Evolutionary conservation across 2,888 invertebrate species (phyloP).

Genomic region (Macaria notata): DNA sequence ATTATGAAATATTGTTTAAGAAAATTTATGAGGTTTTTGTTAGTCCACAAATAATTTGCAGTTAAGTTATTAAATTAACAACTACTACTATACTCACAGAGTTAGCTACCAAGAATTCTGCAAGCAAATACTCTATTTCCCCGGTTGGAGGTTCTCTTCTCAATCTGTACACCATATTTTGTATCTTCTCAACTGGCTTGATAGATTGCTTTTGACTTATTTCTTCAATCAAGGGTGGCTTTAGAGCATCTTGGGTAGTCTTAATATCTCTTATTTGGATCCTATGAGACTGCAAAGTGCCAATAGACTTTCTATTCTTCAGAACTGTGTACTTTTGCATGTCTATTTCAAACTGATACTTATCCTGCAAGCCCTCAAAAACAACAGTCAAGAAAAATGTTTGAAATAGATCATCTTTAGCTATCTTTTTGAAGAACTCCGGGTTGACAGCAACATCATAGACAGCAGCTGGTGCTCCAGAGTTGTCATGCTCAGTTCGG

Average conservation of each 20-base stretch:
- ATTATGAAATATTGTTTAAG: background rate
- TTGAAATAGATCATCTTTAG: conserved; percentile 86
- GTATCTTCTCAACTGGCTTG: conserved; percentile 41
- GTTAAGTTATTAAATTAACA: no score
- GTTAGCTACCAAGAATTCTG: conserved; percentile 83
- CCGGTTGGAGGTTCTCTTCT: conserved; percentile 81
- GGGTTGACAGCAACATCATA: conserved; percentile 94
- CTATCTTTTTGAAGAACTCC: conserved; percentile 88
- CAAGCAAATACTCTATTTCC: conserved; percentile 78
- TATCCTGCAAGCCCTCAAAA: conserved; percentile 88
- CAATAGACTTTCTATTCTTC: conserved; percentile 88
- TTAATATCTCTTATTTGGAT: conserved; percentile 87
- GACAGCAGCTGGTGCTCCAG: conserved; percentile 86
- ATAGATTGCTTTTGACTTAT: conserved; percentile 56
- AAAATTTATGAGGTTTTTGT: background rate
- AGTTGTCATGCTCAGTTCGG: conserved; percentile 89
- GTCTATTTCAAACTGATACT: conserved; percentile 87
- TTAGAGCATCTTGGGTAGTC: conserved; percentile 56
- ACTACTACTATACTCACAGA: no score
- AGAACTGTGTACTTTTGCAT: conserved; percentile 85
- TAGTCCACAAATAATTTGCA: no score
- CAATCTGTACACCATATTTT: conserved; percentile 81
- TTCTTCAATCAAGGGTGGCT: conserved; percentile 83
- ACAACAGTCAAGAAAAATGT: conserved; percentile 91
- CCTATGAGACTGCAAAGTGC: conserved; percentile 87